A percentile compares a stretch with the other conserved stretches of the same genome.
Evolutionary conservation across 2,888 invertebrate species (phyloP).

Genomic region (Physocephala rufipes): DNA sequence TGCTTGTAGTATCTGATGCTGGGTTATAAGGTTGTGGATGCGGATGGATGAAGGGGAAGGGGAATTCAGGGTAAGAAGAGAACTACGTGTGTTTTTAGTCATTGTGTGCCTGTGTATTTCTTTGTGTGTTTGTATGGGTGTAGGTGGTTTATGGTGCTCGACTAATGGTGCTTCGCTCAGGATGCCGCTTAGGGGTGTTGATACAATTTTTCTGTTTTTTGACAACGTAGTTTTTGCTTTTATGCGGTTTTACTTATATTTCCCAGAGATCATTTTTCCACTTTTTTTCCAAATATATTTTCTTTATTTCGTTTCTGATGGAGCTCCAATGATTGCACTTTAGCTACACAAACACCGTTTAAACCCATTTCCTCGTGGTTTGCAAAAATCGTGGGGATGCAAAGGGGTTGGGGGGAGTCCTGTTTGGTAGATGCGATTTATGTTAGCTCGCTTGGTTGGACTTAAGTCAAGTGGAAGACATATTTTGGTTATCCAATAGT

Average conservation of each 20-base stretch:
- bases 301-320: conserved; percentile 32
- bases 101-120: too few species aligned
- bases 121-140: too few species aligned
- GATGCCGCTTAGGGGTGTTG: background rate
- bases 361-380: conserved; percentile 54
- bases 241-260: conserved; percentile 42
- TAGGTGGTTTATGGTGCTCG: too few species aligned
- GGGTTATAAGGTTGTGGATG: too few species aligned
- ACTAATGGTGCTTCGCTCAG: background rate
- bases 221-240: conserved; percentile 27
- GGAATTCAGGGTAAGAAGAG: too few species aligned
- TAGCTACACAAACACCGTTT: conserved; percentile 57
- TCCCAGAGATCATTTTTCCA: conserved; percentile 37
- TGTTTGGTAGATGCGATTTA: conserved; percentile 41
- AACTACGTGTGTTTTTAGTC: conserved; percentile 20
- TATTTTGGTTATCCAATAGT: conserved; percentile 6
- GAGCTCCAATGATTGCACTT: conserved; percentile 60
- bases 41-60: conserved; percentile 4
- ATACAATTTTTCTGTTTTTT: conserved; percentile 16
- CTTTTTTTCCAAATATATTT: conserved; percentile 25
- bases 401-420: too few species aligned
- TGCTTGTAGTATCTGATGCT: conserved; percentile 30
- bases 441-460: conserved; percentile 24
- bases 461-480: conserved; percentile 7
- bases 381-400: too few species aligned